Base-by-base conservation (phyloP, 2,888 invertebrate species). In the Diplazon laetatorius region DNA sequence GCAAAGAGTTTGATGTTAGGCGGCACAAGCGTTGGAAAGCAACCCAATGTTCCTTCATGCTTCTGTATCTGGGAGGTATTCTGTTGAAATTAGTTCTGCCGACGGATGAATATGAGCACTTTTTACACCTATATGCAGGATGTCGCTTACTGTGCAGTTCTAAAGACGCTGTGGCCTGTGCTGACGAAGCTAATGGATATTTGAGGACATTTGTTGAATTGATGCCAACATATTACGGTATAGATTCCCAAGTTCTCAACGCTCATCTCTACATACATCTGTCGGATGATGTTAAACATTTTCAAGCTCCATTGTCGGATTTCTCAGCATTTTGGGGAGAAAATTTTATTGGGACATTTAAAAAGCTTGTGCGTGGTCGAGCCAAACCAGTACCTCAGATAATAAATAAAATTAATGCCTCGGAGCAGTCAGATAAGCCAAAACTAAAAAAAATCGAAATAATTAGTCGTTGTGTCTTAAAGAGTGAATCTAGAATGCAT, bases 281-380 rank as follows among this genome's bases (percentile, higher is more conserved):
- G 1, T 9, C 80, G 4, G 83, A 82, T 57, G 82, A 83, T 57
- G 80, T 80, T 6, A 66, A 48, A 46, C 18, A 73, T 46, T 81
- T 80, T 37, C n/a, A 71, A 12, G 35, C 20, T 2, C 62, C 82
- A 22, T 46, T 82, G 9, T 59, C 20, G 22, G 62, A 80, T 44
- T 78, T 69, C 30, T 82, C 82, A 12, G 80, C 82, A 16, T 83
- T 80, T 70, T 46, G 63, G 57, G 81, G 80, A 12, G 82, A 83
- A 76, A 79, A 78, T 65, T 82, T 68, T 46, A 69, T 82, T 22
- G 81, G 82, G 3, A 77, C 69, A 60, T 72, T 82, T 1, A 83
- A 83, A 72, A 39, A 44, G 12, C 39, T 81, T 4, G 70, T 74
- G 8, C 70, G 35, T 10, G 48, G 69, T 12, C 18, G 30, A 10